Evolutionary conservation across 2,888 invertebrate genomes (phyloP), one percentile per base, ranked within the genome.

Genomic region (Coleophora flavipennella): DNA sequence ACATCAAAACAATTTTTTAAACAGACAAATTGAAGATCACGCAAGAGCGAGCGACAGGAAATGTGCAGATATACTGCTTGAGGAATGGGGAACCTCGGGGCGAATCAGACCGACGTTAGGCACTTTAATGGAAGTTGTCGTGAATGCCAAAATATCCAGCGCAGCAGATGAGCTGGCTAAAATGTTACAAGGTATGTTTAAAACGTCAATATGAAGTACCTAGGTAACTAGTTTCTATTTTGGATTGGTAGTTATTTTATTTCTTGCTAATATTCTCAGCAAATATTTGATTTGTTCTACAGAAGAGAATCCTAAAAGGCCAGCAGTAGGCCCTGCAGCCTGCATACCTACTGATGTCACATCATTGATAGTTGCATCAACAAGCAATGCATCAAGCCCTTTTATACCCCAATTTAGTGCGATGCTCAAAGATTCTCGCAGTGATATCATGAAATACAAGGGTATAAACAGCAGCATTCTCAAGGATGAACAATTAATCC

Each of bases 31-130:
- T 39, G 91, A 93, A 69, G 83, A 87, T 48, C 55, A 80, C 55
- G 69, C 81, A 1, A 64, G 55, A 39, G 48, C 55, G 1, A 68
- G 59, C 14, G 67, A 64, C 13, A 57, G 63, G 29, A 73, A 64
- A 46, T 90, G 89, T 56, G 87, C 92, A 0, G 91, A 92, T 62
- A 91, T 94, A 41, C 85, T 96, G 45, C 85, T 96, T 36, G 91
- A 93, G 32, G 95, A 96, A 78, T 96, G 95, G 95, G 89, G 92
- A n/a, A 93, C 93, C 0, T 92, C 92, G 28, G 95, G 94, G 1
- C 85, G 76, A 49, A 80, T 86, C 27, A 80, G 93, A 36, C 94
- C 95, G 0, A 91, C 91, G 0, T 66, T 95, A 3, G 83, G 86
- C 1, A 85, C 87, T 38, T 72, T 95, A 9, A 72, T 91, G 31